A percentile compares a stretch with the other conserved stretches of the same genome.
Conservation (phyloP, 2,797 vertebrate genomes). For the Potorous gilbertii region DNA sequence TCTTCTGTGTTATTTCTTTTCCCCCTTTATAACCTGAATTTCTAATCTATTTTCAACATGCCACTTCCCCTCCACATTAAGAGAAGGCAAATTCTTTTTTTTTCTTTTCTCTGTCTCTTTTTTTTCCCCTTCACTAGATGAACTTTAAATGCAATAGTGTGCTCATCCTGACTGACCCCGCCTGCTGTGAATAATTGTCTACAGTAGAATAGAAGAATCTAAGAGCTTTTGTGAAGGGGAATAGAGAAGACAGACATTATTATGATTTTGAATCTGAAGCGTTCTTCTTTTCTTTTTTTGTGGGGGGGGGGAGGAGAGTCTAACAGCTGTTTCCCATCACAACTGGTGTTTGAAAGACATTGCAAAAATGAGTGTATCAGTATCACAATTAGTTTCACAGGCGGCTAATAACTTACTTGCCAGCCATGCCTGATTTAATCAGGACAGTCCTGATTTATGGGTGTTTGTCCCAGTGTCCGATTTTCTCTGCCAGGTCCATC, state of each 20-base stretch:
- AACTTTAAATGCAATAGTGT: constrained; percentile 80
- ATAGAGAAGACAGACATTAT: constrained; percentile 86
- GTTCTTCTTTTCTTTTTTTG: constrained; percentile 59
- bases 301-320: constrained; percentile 41
- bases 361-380: constrained; percentile 81
- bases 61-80: constrained; percentile 64
- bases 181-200: constrained; percentile 93
- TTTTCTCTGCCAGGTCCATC: constrained; percentile 74
- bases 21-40: constrained; percentile 72
- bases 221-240: constrained; percentile 90
- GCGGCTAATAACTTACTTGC: constrained; percentile 84
- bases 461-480: constrained; percentile 80
- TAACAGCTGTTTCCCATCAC: constrained; percentile 87
- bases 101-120: constrained; percentile 69
- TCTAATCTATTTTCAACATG: constrained; percentile 80
- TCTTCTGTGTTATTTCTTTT: constrained; percentile 53
- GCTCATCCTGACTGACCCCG: constrained; percentile 83
- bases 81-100: constrained; percentile 64
- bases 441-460: constrained; percentile 81
- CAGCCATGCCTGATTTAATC: constrained; percentile 82
- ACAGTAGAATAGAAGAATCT: constrained; percentile 88
- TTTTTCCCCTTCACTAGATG: constrained; percentile 68
- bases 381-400: constrained; percentile 85
- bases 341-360: constrained; percentile 84
- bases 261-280: constrained; percentile 81